Percentiles rank a stretch among this genome's conserved stretches.
Conservation (phyloP, 2,113 vertebrate species). For the Nesoenas mayeri region DNA sequence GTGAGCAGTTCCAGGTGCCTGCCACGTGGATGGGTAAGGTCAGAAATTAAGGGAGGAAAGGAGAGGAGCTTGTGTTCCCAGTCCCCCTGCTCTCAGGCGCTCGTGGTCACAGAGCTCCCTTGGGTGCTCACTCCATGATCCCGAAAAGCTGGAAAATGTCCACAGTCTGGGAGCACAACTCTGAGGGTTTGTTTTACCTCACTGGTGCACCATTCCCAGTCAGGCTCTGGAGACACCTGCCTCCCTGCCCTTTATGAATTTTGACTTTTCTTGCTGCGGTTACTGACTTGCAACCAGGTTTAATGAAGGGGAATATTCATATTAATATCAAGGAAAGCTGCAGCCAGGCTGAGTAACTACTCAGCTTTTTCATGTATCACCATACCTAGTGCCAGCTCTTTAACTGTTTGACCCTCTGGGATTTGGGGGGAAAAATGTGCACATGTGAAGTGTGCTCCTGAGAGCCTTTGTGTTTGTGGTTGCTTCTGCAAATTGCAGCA, state of each 20-base stretch:
- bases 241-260: neutral
- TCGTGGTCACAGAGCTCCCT: accelerated
- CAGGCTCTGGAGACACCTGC: neutral
- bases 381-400: neutral
- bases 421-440: neutral
- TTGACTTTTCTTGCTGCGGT: neutral
- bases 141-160: neutral
- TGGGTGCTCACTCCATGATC: neutral
- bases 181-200: neutral
- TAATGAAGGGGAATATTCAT: neutral
- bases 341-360: neutral
- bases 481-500: neutral
- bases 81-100: no score
- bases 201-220: no score
- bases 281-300: neutral
- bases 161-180: neutral
- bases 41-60: neutral
- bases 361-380: neutral
- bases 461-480: neutral
- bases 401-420: neutral
- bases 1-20: neutral
- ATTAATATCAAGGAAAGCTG: neutral
- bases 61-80: neutral
- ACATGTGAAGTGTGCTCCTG: neutral
- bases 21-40: no score